These are phyloP conservation scores for Garrulus glandarius DNA, from an alignment of 2,797 vertebrate genomes.

Conservation along the genomic window DNA sequence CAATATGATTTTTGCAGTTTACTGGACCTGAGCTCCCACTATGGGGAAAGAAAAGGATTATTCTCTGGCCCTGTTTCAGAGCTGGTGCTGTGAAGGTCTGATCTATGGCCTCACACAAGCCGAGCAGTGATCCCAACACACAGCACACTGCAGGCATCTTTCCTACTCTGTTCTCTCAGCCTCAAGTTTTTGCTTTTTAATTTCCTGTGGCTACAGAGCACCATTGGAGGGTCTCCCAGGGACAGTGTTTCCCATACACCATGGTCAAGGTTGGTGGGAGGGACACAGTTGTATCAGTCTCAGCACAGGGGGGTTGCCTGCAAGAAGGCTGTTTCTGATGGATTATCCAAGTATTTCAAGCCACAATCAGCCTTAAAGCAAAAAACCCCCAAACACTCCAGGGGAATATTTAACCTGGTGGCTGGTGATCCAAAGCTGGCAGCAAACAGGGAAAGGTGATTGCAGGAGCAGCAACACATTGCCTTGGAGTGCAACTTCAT, in stretches of 20 bases:
- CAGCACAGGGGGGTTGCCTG: neutral
- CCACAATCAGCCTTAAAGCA: neutral
- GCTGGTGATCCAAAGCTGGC: neutral
- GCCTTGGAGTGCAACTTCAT: fast-evolving
- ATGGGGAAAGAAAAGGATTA: neutral
- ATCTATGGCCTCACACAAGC: neutral
- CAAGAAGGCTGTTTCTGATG: neutral
- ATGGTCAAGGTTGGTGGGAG: neutral
- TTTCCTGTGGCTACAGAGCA: slow-evolving; percentile 11
- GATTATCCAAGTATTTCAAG: neutral
- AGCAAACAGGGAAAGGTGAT: neutral
- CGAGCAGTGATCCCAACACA: fast-evolving
- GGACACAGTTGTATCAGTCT: neutral
- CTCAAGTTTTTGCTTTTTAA: neutral
- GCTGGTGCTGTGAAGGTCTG: neutral
- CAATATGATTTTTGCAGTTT: neutral
- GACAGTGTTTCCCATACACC: neutral
- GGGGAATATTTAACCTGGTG: neutral
- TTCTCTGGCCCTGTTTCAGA: neutral
- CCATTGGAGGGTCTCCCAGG: neutral
- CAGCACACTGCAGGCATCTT: neutral
- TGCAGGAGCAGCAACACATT: neutral
- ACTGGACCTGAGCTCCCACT: neutral
- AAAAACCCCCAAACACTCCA: neutral
- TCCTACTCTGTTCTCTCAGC: neutral